Evolutionary conservation across 2,888 invertebrate species (phyloP), one percentile per base, ranked within the genome.

Genomic region (Oxyteleia sp.): DNA sequence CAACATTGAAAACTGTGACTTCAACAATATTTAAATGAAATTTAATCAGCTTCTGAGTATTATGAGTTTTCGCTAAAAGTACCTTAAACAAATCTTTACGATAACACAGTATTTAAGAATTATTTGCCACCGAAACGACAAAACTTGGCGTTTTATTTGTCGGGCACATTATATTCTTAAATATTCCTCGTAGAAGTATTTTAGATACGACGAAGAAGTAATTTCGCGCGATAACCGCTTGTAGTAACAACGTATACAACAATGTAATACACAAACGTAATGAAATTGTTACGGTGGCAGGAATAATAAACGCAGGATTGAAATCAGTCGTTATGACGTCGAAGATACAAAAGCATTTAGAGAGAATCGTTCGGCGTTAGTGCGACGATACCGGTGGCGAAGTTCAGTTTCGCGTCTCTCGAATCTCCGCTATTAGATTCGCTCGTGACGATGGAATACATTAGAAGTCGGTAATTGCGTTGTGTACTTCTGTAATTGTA

Each of bases 401-500:
- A 61, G 59, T 74, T 69, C 38, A 47, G 41, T 57, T 74, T 53
- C 41, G 61, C 47, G 72, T 66, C 59, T 69, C 59, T 78, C 63
- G 69, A 84, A 81, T 80, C 66, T 45, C 63, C 55, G 45, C 66
- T 76, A 81, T 80, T 72, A 84, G 80, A 68, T 63, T 63, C 63
- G 81, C 49, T 64, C 63, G 72, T 78, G 74, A 74, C 74, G 63
- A 68, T 78, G 59, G 81, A 81, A 75, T 82, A 84, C 66, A 79
- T 71, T 82, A 68, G 66, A 61, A 74, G 64, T 68, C 74, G 51
- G 82, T 83, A 83, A 83, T 83, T 79, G 83, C 68, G 51, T 79
- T 79, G 83, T 75, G 74, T 83, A 83, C 83, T 79, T 79, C 79
- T 83, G 74, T 83, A 83, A 83, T 83, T 83, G 74, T 61, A 69